These are phyloP conservation scores for Haliclona indistincta DNA, from an alignment of 37 sponge, comb jelly and placozoan species.

Conservation along the genomic window DNA sequence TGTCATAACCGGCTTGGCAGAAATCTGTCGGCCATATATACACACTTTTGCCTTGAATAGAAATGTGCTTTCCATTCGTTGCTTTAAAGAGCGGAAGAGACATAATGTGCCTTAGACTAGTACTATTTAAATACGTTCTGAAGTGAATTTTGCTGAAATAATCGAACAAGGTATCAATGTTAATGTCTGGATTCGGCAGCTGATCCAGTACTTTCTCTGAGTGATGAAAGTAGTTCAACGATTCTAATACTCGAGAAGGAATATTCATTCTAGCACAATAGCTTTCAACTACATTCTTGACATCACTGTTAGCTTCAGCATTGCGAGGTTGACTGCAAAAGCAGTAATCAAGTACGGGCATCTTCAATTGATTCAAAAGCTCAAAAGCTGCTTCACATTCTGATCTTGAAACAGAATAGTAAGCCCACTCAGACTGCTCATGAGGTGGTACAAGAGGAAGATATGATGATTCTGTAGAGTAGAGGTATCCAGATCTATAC, in stretches of 20 bases:
- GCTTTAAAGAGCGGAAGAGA: slow-evolving; percentile 39
- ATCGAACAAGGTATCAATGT: slow-evolving; percentile 10
- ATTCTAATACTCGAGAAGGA: neutral
- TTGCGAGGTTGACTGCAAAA: no score
- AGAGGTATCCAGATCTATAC: no score
- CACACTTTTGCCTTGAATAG: slow-evolving; percentile 6
- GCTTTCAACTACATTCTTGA: neutral
- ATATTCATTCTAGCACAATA: neutral
- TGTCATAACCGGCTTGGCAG: slow-evolving; percentile 8
- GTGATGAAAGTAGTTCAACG: neutral
- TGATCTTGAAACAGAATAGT: no score
- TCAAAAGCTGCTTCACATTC: neutral
- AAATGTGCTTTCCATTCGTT: slow-evolving; percentile 1
- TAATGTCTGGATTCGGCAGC: neutral
- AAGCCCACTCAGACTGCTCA: no score
- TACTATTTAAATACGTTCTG: neutral
- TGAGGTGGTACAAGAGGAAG: neutral
- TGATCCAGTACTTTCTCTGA: neutral
- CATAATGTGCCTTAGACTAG: neutral
- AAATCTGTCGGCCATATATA: slow-evolving; percentile 21
- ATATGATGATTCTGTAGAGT: no score
- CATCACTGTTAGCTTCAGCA: neutral
- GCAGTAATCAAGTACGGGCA: no score
- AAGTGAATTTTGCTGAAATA: slow-evolving; percentile 29
- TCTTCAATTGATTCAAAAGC: neutral